Evolutionary conservation across 1,140 invertebrate species (phyloP).

Genomic region (Cyphomyrmex costatus): DNA sequence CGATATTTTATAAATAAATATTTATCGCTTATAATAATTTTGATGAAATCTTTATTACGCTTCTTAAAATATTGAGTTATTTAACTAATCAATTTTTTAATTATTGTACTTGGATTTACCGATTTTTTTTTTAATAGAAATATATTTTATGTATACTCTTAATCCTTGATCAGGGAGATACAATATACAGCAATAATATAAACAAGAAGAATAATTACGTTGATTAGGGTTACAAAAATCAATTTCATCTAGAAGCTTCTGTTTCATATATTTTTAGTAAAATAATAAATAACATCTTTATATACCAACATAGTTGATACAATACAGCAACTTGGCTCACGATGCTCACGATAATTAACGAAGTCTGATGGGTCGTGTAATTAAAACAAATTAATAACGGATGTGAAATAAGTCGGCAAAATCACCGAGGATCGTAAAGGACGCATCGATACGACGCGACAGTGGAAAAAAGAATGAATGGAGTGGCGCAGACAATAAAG

Average conservation of each 20-base stretch:
- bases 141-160: not conserved
- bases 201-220: not conserved
- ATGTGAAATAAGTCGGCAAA: constrained; percentile 71
- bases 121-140: not conserved
- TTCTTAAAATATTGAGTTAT: not conserved
- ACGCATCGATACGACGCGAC: constrained; percentile 6
- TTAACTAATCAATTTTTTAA: not conserved
- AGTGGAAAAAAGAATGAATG: constrained; percentile 8
- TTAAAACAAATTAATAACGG: constrained; percentile 84
- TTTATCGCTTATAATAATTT: not conserved
- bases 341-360: constrained; percentile 82
- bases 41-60: not conserved
- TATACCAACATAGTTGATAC: not conserved
- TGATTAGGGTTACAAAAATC: constrained; percentile 3
- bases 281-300: not conserved
- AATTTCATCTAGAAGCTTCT: not conserved
- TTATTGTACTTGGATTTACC: not conserved
- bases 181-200: not conserved
- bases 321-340: constrained; percentile 67
- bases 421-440: constrained; percentile 50
- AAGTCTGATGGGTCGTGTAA: constrained; percentile 73
- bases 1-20: constrained; percentile 7
- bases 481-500: not conserved
- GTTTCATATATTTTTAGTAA: not conserved
- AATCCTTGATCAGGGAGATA: not conserved